Evolutionary conservation across 2,888 invertebrate genomes (phyloP).

Genomic region (Pycnomerus fuliginosus): DNA sequence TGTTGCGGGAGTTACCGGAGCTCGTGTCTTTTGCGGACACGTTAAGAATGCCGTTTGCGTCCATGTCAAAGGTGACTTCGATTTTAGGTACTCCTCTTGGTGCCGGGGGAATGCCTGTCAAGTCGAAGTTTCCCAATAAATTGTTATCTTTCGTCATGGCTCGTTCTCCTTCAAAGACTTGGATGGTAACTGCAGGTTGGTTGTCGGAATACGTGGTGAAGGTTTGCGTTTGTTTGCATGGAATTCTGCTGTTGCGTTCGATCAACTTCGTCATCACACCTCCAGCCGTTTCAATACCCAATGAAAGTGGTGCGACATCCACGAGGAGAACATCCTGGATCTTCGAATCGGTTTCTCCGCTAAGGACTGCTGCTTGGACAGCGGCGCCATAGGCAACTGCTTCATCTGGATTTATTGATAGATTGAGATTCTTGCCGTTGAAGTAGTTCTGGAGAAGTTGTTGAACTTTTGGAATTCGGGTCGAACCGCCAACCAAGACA

Average conservation of each 20-base stretch:
- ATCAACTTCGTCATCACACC: slow-evolving; percentile 82
- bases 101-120: slow-evolving; percentile 69
- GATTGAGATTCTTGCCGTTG: slow-evolving; percentile 61
- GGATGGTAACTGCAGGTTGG: slow-evolving; percentile 62
- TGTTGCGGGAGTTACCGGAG: slow-evolving; percentile 69
- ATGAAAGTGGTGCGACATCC: slow-evolving; percentile 67
- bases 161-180: too few species aligned
- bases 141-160: slow-evolving; percentile 85
- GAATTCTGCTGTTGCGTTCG: slow-evolving; percentile 57
- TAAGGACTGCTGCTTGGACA: slow-evolving; percentile 47
- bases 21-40: slow-evolving; percentile 60
- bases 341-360: slow-evolving; percentile 60
- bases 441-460: slow-evolving; percentile 73
- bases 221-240: slow-evolving; percentile 58
- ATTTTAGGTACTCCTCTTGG: slow-evolving; percentile 68
- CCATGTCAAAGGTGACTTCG: slow-evolving; percentile 71
- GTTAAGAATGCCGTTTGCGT: slow-evolving; percentile 71
- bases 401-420: slow-evolving; percentile 50
- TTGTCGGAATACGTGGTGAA: slow-evolving; percentile 71
- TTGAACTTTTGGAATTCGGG: slow-evolving; percentile 78
- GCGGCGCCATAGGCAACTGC: slow-evolving; percentile 50
- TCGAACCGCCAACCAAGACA: slow-evolving; percentile 80
- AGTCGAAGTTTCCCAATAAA: slow-evolving; percentile 62
- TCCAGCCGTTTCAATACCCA: slow-evolving; percentile 78
- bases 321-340: slow-evolving; percentile 74